These are phyloP conservation scores for Brachypterus glaber DNA, from an alignment of 2,888 invertebrate genomes.

Conservation along the genomic window DNA sequence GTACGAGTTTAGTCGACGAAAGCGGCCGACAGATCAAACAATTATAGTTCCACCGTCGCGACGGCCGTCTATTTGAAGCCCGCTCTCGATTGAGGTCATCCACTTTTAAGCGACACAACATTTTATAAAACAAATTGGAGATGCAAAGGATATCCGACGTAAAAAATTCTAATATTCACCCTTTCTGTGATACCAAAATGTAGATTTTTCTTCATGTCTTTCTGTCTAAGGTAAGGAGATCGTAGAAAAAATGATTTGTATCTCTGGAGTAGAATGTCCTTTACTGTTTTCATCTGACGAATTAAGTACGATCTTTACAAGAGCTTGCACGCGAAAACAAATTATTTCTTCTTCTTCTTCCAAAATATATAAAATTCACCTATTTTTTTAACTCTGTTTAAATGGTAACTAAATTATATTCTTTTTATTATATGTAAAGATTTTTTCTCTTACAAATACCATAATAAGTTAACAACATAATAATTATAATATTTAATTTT, in stretches of 20 bases:
- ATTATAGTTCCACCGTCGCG: conserved; percentile 21
- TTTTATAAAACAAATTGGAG: conserved; percentile 12
- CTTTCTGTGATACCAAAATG: no score
- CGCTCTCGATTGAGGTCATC: conserved; percentile 34
- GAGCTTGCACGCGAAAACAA: no score
- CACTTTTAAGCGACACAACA: conserved; percentile 23
- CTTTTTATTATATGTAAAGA: no score
- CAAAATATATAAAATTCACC: no score
- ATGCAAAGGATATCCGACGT: conserved; percentile 4
- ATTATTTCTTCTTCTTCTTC: no score
- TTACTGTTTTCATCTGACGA: background rate
- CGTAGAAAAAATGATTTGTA: background rate
- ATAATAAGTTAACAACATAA: no score
- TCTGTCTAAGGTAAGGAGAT: background rate
- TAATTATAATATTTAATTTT: no score
- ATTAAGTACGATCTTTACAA: no score
- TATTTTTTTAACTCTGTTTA: no score
- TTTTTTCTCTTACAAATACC: no score
- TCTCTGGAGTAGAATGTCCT: background rate
- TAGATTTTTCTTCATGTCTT: no score
- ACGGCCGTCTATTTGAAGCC: conserved; percentile 28
- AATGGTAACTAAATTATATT: no score
- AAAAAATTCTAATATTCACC: background rate
- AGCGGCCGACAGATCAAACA: conserved; percentile 12
- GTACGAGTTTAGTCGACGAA: background rate